These are phyloP conservation scores for Lepidotrigona ventralis DNA, from an alignment of 1,140 invertebrate genomes.

Conservation along the genomic window DNA sequence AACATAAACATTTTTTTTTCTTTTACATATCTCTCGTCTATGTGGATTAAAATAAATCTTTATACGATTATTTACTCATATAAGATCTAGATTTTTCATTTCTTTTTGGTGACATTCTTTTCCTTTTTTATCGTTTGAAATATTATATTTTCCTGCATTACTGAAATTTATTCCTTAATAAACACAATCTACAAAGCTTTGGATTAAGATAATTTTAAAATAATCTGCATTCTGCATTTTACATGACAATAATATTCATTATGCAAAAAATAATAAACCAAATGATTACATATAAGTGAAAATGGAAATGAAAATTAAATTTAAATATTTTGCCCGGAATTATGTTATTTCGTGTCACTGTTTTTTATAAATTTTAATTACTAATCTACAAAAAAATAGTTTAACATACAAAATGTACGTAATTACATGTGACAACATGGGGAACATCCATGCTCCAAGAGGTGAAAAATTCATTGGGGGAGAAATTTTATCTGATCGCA, in stretches of 20 bases:
- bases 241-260: not conserved
- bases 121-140: not conserved
- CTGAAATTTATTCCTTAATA: too few species aligned
- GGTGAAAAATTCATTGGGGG: constrained; percentile 19
- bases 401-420: not conserved
- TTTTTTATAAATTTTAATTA: not conserved
- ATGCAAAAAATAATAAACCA: not conserved
- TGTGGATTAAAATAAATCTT: not conserved
- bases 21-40: too few species aligned
- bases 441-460: not conserved
- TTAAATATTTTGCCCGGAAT: not conserved
- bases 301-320: not conserved
- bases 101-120: not conserved
- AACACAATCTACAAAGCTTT: not conserved
- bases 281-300: too few species aligned
- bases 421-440: not conserved
- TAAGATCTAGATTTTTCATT: not conserved
- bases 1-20: not conserved
- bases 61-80: not conserved
- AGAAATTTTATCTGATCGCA: constrained; percentile 28
- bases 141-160: too few species aligned
- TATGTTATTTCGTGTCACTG: too few species aligned
- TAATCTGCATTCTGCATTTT: not conserved
- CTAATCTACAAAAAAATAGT: too few species aligned
- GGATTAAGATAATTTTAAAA: not conserved